A percentile compares a stretch with the other conserved stretches of the same genome.
Evolutionary conservation across 2,113 vertebrate species (phyloP).

Genomic region (Dendrocopos noguchii): DNA sequence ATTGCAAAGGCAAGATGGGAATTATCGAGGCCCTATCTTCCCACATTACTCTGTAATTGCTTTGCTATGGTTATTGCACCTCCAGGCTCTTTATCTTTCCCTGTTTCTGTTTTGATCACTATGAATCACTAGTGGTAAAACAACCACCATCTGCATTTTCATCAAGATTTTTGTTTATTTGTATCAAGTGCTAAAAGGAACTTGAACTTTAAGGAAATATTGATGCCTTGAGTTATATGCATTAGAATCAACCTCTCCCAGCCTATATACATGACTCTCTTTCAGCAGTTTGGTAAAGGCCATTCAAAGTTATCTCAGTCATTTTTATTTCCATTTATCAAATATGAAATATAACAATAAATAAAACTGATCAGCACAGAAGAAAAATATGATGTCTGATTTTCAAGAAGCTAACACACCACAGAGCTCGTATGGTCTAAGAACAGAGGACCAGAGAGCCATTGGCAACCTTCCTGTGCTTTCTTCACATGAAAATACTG

Average conservation of each 20-base stretch:
- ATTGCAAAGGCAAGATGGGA: neutral
- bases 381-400: neutral
- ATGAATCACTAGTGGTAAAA: neutral
- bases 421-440: rapidly evolving
- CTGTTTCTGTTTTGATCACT: neutral
- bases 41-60: neutral
- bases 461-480: rapidly evolving
- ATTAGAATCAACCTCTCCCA: neutral
- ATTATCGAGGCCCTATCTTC: neutral
- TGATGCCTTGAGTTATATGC: neutral
- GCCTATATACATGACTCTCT: neutral
- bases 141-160: neutral
- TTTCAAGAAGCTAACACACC: neutral
- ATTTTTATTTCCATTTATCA: slow-evolving; percentile 40
- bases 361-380: slow-evolving; percentile 4
- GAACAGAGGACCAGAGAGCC: rapidly evolving
- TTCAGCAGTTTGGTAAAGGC: neutral
- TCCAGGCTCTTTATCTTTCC: neutral
- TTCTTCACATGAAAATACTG: neutral
- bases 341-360: slow-evolving; percentile 5
- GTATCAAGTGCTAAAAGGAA: neutral
- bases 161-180: neutral
- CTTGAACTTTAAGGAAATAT: neutral
- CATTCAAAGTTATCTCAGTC: neutral
- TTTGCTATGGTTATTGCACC: neutral